Base-by-base conservation (phyloP, 2,797 vertebrate species). In the Hippopotamyrus pictus region DNA sequence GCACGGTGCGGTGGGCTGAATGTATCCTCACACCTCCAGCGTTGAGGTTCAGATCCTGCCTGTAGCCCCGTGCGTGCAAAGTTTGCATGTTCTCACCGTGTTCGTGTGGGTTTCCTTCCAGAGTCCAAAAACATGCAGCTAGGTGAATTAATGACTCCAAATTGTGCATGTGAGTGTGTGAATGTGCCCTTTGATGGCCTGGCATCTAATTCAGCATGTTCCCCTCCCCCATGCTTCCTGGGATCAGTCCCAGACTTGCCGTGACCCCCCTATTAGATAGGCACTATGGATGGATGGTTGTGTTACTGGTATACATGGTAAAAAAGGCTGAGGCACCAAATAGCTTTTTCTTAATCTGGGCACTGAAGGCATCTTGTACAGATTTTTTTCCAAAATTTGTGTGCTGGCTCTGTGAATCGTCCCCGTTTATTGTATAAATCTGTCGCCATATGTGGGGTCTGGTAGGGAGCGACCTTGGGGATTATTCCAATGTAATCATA, bases 401-500 rank as follows among this genome's bases (percentile, higher is more conserved):
- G 92, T 94, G 94, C 95, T 95, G 94, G 93, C 94, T 93, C 93
- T 94, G 93, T 94, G 94, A 95, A 94, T 96, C 94, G 95, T 95
- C 93, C 37, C 93, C 94, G 92, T 93, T 91, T 91, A 95, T 95
- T 95, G 94, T 94, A 95, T 94, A 95, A 96, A 96, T 95, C 95
- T 95, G 94, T 92, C 95, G 94, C 94, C 95, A 93, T 65, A 65
- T 94, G 94, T 94, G 93, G 92, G 94, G 91, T 92, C 94, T 88
- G 91, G 92, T 88, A 91, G 92, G 92, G 91, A 95, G 95, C 93
- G 93, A 94, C 94, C 94, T 94, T 95, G 50, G 91, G 95, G 94
- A 95, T 96, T 95, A 95, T 92, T 92, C 93, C 94, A 94, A 95
- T 95, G 94, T 93, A 92, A 94, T 94, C 93, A 95, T 95, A 95